These are phyloP conservation scores for Synanthedon myopaeformis DNA, from an alignment of 2,888 invertebrate genomes.

Conservation along the genomic window DNA sequence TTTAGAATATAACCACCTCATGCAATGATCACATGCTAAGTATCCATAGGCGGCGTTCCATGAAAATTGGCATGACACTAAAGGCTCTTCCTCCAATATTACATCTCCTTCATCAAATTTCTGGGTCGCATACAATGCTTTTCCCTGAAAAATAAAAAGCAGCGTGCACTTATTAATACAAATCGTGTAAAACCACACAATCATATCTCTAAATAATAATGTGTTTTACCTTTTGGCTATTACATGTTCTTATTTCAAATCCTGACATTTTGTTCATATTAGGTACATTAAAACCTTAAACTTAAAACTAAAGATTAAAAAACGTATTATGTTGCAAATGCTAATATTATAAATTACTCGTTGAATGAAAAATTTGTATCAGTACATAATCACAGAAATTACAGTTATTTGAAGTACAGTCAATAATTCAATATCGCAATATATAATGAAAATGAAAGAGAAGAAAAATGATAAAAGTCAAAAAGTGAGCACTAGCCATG, in stretches of 20 bases:
- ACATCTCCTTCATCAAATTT: conserved; percentile 77
- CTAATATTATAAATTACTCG: no score
- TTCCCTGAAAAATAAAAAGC: conserved; percentile 73
- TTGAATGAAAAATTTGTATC: no score
- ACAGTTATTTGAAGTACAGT: no score
- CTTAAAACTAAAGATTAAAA: no score
- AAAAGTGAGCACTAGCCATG: no score
- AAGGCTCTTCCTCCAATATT: conserved; percentile 89
- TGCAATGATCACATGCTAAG: conserved; percentile 89
- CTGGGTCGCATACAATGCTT: conserved; percentile 82
- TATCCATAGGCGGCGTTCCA: conserved; percentile 94
- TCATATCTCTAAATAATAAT: not conserved
- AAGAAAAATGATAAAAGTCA: no score
- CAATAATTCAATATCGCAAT: no score
- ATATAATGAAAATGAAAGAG: no score
- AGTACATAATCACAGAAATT: no score
- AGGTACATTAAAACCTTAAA: not conserved
- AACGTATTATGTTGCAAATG: no score
- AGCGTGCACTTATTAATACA: not conserved
- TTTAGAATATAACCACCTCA: conserved; percentile 67
- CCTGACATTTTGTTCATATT: conserved; percentile 34
- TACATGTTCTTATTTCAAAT: conserved; percentile 45
- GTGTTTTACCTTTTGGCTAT: conserved; percentile 47
- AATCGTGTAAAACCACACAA: not conserved
- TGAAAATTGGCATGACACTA: conserved; percentile 91